Evolutionary conservation across 1,140 invertebrate species (phyloP).

Genomic region (Cyclargus thomasi): DNA sequence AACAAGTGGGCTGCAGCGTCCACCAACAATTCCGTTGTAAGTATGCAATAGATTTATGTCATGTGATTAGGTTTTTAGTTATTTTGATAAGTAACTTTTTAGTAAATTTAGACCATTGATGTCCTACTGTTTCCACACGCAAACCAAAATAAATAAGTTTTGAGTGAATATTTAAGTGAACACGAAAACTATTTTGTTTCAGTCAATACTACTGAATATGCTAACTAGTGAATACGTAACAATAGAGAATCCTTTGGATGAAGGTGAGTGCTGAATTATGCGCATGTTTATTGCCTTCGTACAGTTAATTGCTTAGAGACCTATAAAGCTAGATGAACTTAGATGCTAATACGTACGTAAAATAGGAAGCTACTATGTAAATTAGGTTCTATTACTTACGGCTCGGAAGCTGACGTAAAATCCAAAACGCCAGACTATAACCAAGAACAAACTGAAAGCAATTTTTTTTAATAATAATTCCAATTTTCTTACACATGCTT

Average conservation of each 20-base stretch:
- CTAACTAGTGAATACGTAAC: constrained; percentile 92
- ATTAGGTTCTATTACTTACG: background rate
- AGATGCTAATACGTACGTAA: background rate
- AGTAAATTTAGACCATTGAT: background rate
- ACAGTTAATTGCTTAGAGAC: background rate
- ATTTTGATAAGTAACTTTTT: too few relatives aligned
- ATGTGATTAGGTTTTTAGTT: background rate
- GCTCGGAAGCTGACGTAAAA: too few relatives aligned
- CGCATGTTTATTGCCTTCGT: constrained; percentile 1
- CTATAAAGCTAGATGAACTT: background rate
- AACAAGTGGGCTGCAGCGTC: constrained; percentile 97
- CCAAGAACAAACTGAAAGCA: too few relatives aligned
- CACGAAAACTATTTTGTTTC: constrained; percentile 32
- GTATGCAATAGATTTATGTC: constrained; percentile 20
- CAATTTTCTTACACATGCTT: too few relatives aligned
- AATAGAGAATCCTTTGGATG: constrained; percentile 88
- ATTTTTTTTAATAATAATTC: too few relatives aligned
- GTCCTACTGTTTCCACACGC: too few relatives aligned
- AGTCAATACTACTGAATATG: constrained; percentile 91
- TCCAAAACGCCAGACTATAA: too few relatives aligned
- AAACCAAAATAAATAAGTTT: too few relatives aligned
- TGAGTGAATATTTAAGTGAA: background rate
- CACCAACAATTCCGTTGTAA: constrained; percentile 95
- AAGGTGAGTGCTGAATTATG: constrained; percentile 48
- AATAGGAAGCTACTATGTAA: background rate